These are phyloP conservation scores for Heterodera carotae DNA, from an alignment of 1,140 invertebrate genomes.

Conservation along the genomic window DNA sequence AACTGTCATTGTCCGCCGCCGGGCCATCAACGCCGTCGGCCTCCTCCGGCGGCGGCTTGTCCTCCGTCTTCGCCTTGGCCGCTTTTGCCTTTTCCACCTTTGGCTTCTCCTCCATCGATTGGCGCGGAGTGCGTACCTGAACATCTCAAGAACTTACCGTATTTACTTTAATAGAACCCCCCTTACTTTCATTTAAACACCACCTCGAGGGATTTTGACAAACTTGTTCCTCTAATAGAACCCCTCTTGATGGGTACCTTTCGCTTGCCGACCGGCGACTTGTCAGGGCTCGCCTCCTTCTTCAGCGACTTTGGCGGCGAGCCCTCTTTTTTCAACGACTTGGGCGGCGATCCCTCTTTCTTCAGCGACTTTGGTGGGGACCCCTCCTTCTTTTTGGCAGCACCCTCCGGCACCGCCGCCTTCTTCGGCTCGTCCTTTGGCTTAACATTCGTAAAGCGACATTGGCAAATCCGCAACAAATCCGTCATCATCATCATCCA, in stretches of 20 bases:
- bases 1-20: too few relatives aligned
- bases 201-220: too few relatives aligned
- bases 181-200: neutral
- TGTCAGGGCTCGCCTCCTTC: conserved; percentile 17
- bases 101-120: conserved; percentile 32
- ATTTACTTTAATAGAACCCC: neutral
- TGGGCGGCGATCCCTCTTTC: conserved; percentile 22
- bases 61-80: conserved; percentile 10
- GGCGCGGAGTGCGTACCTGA: conserved; percentile 27
- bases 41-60: conserved; percentile 18
- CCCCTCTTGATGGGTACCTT: too few relatives aligned
- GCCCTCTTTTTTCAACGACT: conserved; percentile 17
- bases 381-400: conserved; percentile 15
- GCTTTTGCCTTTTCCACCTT: conserved; percentile 31
- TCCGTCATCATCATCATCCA: neutral
- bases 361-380: conserved; percentile 31
- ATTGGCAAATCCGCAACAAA: neutral
- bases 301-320: conserved; percentile 24
- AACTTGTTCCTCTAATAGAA: too few relatives aligned
- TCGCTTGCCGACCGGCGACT: conserved; percentile 25
- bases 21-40: conserved; percentile 12
- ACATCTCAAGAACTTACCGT: neutral
- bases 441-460: neutral
- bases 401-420: neutral
- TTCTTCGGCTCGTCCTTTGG: neutral